Evolutionary conservation across 2,113 vertebrate genomes (phyloP).

Genomic region (Ia io): DNA sequence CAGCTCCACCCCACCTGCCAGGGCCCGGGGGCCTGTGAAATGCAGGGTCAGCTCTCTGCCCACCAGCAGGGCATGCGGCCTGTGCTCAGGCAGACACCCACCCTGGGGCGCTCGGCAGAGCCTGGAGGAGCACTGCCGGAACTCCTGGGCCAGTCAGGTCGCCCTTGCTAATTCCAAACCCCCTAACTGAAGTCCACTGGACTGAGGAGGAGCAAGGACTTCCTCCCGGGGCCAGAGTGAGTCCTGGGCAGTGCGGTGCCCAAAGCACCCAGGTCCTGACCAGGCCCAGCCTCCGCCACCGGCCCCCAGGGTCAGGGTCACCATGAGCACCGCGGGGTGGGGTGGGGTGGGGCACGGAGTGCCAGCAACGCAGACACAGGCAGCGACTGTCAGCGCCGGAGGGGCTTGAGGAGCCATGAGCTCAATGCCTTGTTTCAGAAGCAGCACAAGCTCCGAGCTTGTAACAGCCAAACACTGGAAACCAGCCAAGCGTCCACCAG

Average conservation of each 20-base stretch:
- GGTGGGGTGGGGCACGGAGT: rapidly evolving
- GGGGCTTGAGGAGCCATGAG: background rate
- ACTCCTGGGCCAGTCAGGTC: rapidly evolving
- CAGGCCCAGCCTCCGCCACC: background rate
- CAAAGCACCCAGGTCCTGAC: background rate
- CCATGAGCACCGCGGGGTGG: rapidly evolving
- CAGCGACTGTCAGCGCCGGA: background rate
- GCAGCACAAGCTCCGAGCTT: background rate
- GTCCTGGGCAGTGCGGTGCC: rapidly evolving
- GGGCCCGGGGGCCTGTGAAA: too few relatives aligned
- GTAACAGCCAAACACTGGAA: background rate
- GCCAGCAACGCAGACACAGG: background rate
- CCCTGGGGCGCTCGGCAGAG: background rate
- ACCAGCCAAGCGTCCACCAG: too few relatives aligned
- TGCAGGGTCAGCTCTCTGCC: background rate
- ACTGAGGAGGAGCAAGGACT: background rate
- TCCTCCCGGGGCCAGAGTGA: background rate
- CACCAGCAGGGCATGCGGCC: rapidly evolving
- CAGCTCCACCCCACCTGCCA: background rate
- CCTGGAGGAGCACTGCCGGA: background rate
- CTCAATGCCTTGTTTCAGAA: background rate
- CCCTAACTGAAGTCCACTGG: background rate
- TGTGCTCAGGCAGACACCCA: rapidly evolving
- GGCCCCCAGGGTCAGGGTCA: background rate
- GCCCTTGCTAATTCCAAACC: background rate